Base-by-base conservation (phyloP, 2,113 vertebrate species). In the Heterotilapia buettikoferi region DNA sequence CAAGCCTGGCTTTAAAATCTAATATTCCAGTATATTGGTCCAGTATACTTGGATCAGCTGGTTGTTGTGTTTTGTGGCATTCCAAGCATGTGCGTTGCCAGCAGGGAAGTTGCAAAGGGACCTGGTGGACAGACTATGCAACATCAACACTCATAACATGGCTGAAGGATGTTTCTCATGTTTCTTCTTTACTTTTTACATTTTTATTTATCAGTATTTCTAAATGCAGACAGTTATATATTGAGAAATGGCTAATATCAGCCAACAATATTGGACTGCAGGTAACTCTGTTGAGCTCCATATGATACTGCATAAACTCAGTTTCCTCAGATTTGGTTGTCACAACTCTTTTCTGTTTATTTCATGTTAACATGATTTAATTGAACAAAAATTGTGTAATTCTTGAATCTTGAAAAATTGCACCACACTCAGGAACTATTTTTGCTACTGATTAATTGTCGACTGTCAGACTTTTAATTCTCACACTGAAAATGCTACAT, bases 301-400 rank as follows among this genome's bases (percentile, higher is more conserved):
- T 71, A 3, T 0, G n/a, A 73, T 43, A 73, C 66, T 73, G 38
- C 38, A 73, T 16, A 6, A 45, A 61, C 29, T 33, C 29, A 0
- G 57, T 61, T 61, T 61, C 9, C 29, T 61, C 57, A 11, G 59
- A 63, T 63, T 63, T 63, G 11, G 29, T 33, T 19, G 59, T 63
- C 29, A 33, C 59, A 63, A 33, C 59, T 63, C 5, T 63, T 33
- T 63, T 63, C 59, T 63, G 59, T 63, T 63, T 63, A 63, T 63
- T 63, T 63, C 16, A 33, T 63, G 16, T 63, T 4, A 63, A 63
- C 59, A 61, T 61, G 59, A 61, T 61, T 63, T 33, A 33, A 33
- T 61, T 63, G 29, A 63, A 63, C 29, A 63, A 63, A 63, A 19
- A 63, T 33, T 0, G 5, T 33, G 59, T 61, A 6, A 19, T 61